A percentile compares a stretch with the other conserved stretches of the same genome.
Conservation (phyloP, 2,888 invertebrate genomes). For the Polylopha cassiicola region DNA sequence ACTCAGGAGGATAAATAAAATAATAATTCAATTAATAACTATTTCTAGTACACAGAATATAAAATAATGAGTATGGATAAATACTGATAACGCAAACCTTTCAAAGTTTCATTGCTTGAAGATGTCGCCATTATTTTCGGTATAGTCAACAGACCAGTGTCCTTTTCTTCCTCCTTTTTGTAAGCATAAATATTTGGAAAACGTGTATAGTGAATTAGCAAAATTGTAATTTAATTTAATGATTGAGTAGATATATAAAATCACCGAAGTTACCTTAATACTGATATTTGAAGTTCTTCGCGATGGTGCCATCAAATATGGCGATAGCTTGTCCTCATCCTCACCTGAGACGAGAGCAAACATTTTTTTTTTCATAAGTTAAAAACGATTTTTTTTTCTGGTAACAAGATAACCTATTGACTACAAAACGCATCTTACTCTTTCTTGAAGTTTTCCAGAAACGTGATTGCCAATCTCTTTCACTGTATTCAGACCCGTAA, state of each 20-base stretch:
- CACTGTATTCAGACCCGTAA: constrained; percentile 86
- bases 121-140: constrained; percentile 85
- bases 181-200: no score
- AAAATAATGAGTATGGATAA: neutral
- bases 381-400: neutral
- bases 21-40: no score
- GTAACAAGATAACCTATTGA: neutral
- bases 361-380: neutral
- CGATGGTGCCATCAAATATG: constrained; percentile 60
- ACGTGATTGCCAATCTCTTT: constrained; percentile 79
- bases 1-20: no score
- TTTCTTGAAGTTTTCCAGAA: constrained; percentile 79
- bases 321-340: constrained; percentile 68
- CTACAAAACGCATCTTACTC: constrained; percentile 43
- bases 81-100: constrained; percentile 68
- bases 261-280: constrained; percentile 44
- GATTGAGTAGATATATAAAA: neutral
- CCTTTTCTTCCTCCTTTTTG: constrained; percentile 72
- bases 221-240: no score
- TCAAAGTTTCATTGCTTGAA: constrained; percentile 86
- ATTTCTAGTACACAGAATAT: neutral
- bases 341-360: constrained; percentile 43
- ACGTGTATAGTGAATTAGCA: no score
- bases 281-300: constrained; percentile 57
- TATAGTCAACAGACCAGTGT: constrained; percentile 81